Base-by-base conservation (phyloP, 2,888 invertebrate genomes). In the Amphipoea lucens region DNA sequence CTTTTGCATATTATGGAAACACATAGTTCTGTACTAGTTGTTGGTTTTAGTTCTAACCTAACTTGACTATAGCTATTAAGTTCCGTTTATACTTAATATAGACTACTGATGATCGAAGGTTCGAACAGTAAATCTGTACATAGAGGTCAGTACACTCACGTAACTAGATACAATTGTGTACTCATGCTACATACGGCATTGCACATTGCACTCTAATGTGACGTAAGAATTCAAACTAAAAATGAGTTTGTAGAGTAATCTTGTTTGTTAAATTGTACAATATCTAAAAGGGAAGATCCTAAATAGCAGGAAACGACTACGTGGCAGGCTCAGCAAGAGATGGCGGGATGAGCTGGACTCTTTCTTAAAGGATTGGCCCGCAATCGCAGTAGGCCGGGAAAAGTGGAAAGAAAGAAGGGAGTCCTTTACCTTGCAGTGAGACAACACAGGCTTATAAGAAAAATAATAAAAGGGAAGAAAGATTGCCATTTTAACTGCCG, bases 81-180 rank as follows among this genome's bases (percentile, higher is more conserved):
- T 68, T n/a, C 7, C 67, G n/a, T 40, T 23, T 7, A 68, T 57
- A 69, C 3, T 48, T 45, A 51, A 57, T 57, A 20, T 1, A 66
- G 45, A 75, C 57, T n/a, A 65, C 54, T 65, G 36, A 63, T 11
- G 40, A 42, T 69, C 23, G 9, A 68, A 29, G 54, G 42, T 60
- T 62, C 17, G 42, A 72, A 73, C 70, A 78, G 67, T 62, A 51
- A 54, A 66, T 23, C 65, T 77, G 68, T 60, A 74, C 40, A 76
- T 63, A 45, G 45, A 57, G 75, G 76, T 73, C 73, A 70, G 7
- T 69, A 70, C 42, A 74, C 73, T 60, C 42, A 20, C 7, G 9
- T 72, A 57, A 74, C 63, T 74, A 60, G 51, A 76, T 72, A 78
- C 42, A 74, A 74, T 54, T 63, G 29, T 65, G 42, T 68, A 71